Evolutionary conservation across 35 echinoderm and acorn worm genomes (phyloP), one percentile per base, ranked within the genome.

Genomic region (Diadema setosum): DNA sequence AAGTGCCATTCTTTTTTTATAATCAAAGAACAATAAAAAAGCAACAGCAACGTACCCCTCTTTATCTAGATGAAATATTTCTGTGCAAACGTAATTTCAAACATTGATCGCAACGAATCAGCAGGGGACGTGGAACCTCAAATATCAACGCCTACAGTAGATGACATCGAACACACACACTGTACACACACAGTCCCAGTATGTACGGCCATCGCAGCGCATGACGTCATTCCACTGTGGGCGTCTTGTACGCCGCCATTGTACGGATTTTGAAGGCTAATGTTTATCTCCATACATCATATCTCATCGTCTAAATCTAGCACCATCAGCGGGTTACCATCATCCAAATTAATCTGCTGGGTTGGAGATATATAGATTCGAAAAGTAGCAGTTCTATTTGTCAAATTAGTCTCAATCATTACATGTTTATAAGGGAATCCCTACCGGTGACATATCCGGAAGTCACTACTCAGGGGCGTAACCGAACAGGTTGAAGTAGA

Each of bases 371-470:
- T n/a, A 26, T 36, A 78, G 25, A 43, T 39, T 44, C 0, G 20
- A 78, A 78, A 33, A 41, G 25, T 78, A 25, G 3, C 2, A 42
- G 39, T 39, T 39, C 44, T 78, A 78, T 78, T 78, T 42, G 6
- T 78, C 33, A 42, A 12, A 78, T 44, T 42, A 78, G 36, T 78
- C 11, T 41, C 40, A 18, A 78, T 78, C 73, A 78, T 78, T 78
- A 24, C 44, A 78, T 78, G 73, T 78, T 78, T 78, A 78, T 78
- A 35, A 41, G 35, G 33, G 73, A 78, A 78, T 78, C 73, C 73
- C 73, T 78, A 78, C 73, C 83, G 55, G 52, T 85, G 52, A 89
- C 78, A 89, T 90, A 91, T 95, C 93, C 93, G 93, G 93, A 95
- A 95, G 93, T 95, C 88, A 89, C 82, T 86, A 41, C 81, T 95